These are phyloP conservation scores for Hydra vulgaris DNA, from an alignment of 30 jellyfish, hydroid and myxozoan genomes.

Conservation along the genomic window DNA sequence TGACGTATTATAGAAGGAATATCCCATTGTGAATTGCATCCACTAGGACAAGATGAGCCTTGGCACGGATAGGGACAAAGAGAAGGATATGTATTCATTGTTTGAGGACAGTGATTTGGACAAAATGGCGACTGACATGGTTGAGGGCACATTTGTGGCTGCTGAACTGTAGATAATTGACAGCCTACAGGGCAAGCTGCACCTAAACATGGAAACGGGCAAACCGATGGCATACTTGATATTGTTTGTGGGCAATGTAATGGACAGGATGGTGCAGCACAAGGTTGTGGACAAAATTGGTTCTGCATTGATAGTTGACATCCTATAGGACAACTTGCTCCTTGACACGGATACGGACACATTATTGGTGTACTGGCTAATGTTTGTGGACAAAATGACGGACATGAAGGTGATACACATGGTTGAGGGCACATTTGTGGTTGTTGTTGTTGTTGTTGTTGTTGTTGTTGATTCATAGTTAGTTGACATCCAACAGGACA, in stretches of 20 bases:
- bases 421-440: constrained; percentile 32
- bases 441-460: constrained; percentile 13
- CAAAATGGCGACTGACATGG: constrained; percentile 35
- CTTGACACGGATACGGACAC: constrained; percentile 24
- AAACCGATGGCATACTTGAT: not conserved
- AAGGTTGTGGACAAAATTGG: constrained; percentile 10
- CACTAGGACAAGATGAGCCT: constrained; percentile 18
- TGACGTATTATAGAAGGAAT: constrained; percentile 18
- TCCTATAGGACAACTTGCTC: not conserved
- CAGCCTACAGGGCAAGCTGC: constrained; percentile 5
- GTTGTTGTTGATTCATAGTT: constrained; percentile 14
- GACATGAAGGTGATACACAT: constrained; percentile 29
- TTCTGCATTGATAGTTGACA: not conserved
- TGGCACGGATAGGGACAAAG: constrained; percentile 15
- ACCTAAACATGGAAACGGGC: not conserved
- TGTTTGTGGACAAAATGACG: constrained; percentile 15
- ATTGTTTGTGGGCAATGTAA: constrained; percentile 10
- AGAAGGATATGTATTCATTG: constrained; percentile 8
- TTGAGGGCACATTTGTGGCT: constrained; percentile 20
- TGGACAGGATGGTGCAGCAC: constrained; percentile 26
- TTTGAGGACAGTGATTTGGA: constrained; percentile 36
- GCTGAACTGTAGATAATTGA: not conserved
- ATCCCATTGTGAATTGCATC: constrained; percentile 9
- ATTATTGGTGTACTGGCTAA: not conserved
- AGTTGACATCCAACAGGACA: constrained; percentile 29